Conservation (phyloP, 2,888 invertebrate genomes). For the Salpingus planirostris region DNA sequence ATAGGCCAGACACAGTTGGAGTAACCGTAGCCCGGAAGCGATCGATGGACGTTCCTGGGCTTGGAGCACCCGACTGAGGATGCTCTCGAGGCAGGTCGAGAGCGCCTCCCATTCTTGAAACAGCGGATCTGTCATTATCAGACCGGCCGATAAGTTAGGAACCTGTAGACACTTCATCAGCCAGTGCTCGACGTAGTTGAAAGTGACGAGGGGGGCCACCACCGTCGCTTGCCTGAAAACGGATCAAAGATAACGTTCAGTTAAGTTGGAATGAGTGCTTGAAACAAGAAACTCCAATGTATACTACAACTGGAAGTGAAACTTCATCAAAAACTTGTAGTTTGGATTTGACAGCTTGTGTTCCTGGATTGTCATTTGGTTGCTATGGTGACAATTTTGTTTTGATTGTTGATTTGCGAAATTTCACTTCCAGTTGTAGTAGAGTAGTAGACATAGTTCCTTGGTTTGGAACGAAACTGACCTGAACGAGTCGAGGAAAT, state of each 20-base stretch:
- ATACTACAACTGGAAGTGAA: too few species aligned
- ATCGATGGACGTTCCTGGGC: slow-evolving; percentile 67
- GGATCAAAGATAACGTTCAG: too few species aligned
- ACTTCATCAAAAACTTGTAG: too few species aligned
- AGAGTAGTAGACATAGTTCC: too few species aligned
- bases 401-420: too few species aligned
- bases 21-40: slow-evolving; percentile 62
- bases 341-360: too few species aligned
- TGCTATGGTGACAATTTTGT: too few species aligned
- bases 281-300: too few species aligned
- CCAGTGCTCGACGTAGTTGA: slow-evolving; percentile 77
- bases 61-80: slow-evolving; percentile 67
- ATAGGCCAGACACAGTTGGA: slow-evolving; percentile 69
- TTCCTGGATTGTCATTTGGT: too few species aligned
- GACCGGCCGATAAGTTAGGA: slow-evolving; percentile 33
- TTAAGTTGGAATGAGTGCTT: too few species aligned
- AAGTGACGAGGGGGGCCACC: slow-evolving; percentile 73
- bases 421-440: too few species aligned
- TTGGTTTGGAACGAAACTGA: too few species aligned
- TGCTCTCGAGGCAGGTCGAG: slow-evolving; percentile 69
- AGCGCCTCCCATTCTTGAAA: slow-evolving; percentile 83
- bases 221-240: slow-evolving; percentile 73
- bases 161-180: slow-evolving; percentile 61
- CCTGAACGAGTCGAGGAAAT: slow-evolving; percentile 20
- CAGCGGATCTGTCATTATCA: slow-evolving; percentile 52